Evolutionary conservation across 1,140 invertebrate species (phyloP).

Genomic region (Temnothorax nylanderi): DNA sequence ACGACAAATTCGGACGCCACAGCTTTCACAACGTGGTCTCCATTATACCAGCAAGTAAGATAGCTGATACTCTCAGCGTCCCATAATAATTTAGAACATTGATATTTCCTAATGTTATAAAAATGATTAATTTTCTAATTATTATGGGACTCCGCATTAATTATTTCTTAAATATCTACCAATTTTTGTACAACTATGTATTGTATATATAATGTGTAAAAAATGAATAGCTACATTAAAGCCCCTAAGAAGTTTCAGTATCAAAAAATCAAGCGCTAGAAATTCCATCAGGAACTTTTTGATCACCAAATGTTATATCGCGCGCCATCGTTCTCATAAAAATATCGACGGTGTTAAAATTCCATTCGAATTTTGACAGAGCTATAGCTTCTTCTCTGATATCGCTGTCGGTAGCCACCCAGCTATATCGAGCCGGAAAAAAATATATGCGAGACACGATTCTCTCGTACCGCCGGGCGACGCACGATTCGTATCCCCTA

Average conservation of each 20-base stretch:
- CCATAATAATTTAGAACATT: not conserved
- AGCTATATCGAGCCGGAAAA: not conserved
- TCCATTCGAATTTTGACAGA: slow-evolving; percentile 54
- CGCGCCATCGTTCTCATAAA: slow-evolving; percentile 1
- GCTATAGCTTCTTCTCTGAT: slow-evolving; percentile 41
- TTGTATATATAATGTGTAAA: not conserved
- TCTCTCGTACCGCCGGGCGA: not conserved
- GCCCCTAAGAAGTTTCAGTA: not conserved
- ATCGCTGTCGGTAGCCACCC: slow-evolving; percentile 1
- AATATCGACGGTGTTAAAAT: slow-evolving; percentile 43
- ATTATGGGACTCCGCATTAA: not conserved
- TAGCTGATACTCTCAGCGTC: not conserved
- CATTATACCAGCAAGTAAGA: not conserved
- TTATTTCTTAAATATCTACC: not conserved
- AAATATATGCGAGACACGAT: slow-evolving; percentile 55
- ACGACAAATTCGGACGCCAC: slow-evolving; percentile 35
- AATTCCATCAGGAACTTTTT: slow-evolving; percentile 9
- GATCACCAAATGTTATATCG: not conserved
- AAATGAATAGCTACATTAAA: not conserved
- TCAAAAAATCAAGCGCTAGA: not conserved
- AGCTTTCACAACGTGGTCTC: not conserved
- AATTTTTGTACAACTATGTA: not conserved
- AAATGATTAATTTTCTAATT: not conserved
- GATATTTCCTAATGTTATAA: not conserved
- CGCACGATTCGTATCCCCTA: slow-evolving; percentile 36